These are phyloP conservation scores for Volucella zonaria DNA, from an alignment of 2,888 invertebrate species.

Conservation along the genomic window DNA sequence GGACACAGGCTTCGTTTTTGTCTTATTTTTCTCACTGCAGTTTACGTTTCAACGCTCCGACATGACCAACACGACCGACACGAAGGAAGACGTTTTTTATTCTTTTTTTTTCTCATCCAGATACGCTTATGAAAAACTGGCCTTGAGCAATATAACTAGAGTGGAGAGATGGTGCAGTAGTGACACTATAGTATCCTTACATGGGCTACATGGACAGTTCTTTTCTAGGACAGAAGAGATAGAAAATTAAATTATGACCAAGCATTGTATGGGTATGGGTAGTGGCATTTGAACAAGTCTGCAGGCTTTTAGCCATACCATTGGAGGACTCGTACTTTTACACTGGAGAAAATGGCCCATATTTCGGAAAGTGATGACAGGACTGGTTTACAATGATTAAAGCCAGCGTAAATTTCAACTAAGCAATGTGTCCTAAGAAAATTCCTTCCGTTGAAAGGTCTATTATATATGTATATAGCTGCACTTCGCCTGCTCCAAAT, in stretches of 20 bases:
- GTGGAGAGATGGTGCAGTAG: constrained; percentile 53
- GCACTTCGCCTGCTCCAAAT: too few species aligned
- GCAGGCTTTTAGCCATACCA: constrained; percentile 63
- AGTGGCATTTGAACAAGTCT: constrained; percentile 60
- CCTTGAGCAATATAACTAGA: constrained; percentile 39
- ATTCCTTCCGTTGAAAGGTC: constrained; percentile 14
- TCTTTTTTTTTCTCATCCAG: constrained; percentile 19
- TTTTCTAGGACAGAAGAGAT: constrained; percentile 42
- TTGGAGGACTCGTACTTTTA: constrained; percentile 35
- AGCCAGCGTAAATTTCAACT: constrained; percentile 47
- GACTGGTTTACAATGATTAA: constrained; percentile 66
- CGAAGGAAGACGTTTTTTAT: constrained; percentile 37
- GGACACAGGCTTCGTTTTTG: constrained; percentile 30
- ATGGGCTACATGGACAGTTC: constrained; percentile 16
- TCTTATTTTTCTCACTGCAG: constrained; percentile 55
- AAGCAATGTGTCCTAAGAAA: constrained; percentile 5
- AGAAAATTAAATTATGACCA: constrained; percentile 71
- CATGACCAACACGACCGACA: constrained; percentile 21
- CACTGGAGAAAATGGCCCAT: constrained; percentile 24
- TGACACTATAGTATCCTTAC: constrained; percentile 40
- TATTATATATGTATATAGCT: background rate
- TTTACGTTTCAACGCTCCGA: constrained; percentile 69
- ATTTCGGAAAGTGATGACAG: constrained; percentile 62
- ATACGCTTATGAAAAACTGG: constrained; percentile 49
- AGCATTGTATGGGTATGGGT: constrained; percentile 52